These are phyloP conservation scores for Drosophila pruinosa DNA, from an alignment of 1,140 invertebrate species.

Conservation along the genomic window DNA sequence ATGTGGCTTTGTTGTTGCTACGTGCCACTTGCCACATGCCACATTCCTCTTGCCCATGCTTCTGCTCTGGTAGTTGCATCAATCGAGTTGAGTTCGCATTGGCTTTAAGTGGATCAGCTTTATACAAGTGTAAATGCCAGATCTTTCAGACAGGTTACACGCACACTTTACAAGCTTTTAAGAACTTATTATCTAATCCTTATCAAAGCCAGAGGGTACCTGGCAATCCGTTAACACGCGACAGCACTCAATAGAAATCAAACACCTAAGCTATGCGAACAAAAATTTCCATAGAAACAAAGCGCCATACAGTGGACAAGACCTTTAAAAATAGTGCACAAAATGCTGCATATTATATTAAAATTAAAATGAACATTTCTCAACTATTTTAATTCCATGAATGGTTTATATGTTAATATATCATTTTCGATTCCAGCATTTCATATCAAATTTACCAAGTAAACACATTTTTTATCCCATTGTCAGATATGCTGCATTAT, in stretches of 20 bases:
- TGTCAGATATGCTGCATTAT: neutral
- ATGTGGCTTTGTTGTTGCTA: constrained; percentile 40
- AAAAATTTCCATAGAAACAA: constrained; percentile 61
- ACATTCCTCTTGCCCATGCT: neutral
- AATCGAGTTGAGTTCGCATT: neutral
- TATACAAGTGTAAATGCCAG: neutral
- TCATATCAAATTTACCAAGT: neutral
- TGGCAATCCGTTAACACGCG: constrained; percentile 49
- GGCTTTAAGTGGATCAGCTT: constrained; percentile 42
- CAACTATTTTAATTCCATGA: no score
- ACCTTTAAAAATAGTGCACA: neutral
- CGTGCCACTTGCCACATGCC: neutral
- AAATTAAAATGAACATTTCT: constrained; percentile 8
- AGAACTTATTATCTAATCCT: constrained; percentile 72
- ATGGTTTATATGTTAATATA: neutral
- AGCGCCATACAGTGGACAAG: constrained; percentile 50
- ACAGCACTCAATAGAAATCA: constrained; percentile 70
- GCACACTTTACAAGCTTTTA: constrained; percentile 69
- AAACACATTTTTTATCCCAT: constrained; percentile 13
- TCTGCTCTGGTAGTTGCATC: constrained; percentile 1
- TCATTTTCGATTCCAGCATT: no score
- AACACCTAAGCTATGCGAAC: constrained; percentile 22
- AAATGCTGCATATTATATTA: neutral
- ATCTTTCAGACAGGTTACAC: constrained; percentile 40
- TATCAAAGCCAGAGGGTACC: constrained; percentile 40